Evolutionary conservation across 2,113 vertebrate genomes (phyloP), one percentile per base, ranked within the genome.

Genomic region (Hymenochirus boettgeri): DNA sequence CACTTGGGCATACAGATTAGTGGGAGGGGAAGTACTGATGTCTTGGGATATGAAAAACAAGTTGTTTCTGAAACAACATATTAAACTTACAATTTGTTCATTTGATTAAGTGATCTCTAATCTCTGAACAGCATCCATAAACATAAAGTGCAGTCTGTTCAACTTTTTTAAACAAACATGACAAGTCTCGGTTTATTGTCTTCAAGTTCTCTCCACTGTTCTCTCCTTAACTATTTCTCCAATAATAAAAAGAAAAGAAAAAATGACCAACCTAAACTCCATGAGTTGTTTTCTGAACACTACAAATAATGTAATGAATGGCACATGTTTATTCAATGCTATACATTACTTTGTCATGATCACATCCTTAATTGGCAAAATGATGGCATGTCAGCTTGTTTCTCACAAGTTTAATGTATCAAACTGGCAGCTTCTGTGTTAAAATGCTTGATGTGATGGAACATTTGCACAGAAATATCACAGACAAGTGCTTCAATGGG

Each of bases 341-440:
- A 57, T 48, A 53, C 24, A 67, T 52, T 59, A 59, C 46, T 67
- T 12, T 24, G 46, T 52, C 55, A 69, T 60, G 47, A 69, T 58
- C 45, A 66, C 46, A 51, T 7, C 45, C 55, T 39, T 58, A 66
- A 58, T 60, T 59, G 57, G 9, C 33, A 57, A 37, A 60, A 31
- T 59, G 56, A 69, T 60, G 56, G 24, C 13, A 24, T 17, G 48
- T 69, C 47, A 19, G 24, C 26, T 17, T 22, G 33, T 12, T 39
- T 59, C 26, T 67, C 24, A 21, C 33, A 52, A 31, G 27, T 27
- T 18, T 53, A 58, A 53, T 69, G 27, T 24, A 45, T 60, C 33
- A 53, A 59, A 21, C 51, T 53, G 65, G 65, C 57, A 53, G 47
- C 22, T 46, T 45, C 19, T 23, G 25, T 69, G 47, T 60, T 69